Conservation (phyloP, 2,888 invertebrate genomes). For the Papilio gigon region DNA sequence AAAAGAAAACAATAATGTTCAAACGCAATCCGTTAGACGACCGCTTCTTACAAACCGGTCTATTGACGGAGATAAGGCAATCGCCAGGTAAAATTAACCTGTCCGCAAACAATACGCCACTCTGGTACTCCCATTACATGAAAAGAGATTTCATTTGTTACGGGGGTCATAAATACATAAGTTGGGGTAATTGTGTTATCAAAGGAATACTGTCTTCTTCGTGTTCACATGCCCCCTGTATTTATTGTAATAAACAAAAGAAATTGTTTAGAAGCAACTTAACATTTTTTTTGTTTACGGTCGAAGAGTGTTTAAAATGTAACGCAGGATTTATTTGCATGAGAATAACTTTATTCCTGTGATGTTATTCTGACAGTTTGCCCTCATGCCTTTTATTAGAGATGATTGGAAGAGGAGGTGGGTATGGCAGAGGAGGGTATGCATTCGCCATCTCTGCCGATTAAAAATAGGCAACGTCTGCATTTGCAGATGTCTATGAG, state of each 20-base stretch:
- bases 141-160: constrained; percentile 10
- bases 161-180: constrained; percentile 21
- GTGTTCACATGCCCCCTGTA: neutral
- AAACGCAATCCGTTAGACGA: constrained; percentile 47
- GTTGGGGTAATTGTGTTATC: constrained; percentile 10
- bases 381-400: too few relatives aligned
- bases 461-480: too few relatives aligned
- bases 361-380: too few relatives aligned
- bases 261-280: neutral
- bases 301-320: neutral
- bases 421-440: too few relatives aligned
- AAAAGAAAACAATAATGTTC: constrained; percentile 41
- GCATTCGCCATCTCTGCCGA: too few relatives aligned
- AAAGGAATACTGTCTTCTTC: neutral
- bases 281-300: neutral
- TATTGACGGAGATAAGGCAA: constrained; percentile 2
- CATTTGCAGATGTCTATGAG: too few relatives aligned
- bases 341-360: too few relatives aligned
- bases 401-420: too few relatives aligned
- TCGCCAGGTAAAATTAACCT: constrained; percentile 33
- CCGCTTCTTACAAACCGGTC: constrained; percentile 1
- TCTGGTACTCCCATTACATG: neutral
- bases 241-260: neutral
- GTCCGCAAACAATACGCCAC: constrained; percentile 22
- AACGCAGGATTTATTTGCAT: too few relatives aligned